Conservation (phyloP, 2,113 vertebrate species). For the Cyphomyrus plagiostoma region DNA sequence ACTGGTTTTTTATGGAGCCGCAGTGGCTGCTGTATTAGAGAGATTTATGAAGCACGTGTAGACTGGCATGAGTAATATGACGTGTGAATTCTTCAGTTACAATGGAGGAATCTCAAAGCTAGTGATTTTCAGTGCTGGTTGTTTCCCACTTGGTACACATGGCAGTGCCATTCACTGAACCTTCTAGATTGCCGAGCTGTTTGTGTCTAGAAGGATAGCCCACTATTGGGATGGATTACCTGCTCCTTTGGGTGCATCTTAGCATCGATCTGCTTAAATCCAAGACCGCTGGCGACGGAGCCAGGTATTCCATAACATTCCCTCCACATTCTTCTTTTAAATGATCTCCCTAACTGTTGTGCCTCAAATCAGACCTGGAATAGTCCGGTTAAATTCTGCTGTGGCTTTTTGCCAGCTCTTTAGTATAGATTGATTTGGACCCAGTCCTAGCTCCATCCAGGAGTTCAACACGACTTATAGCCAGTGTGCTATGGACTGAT, state of each 20-base stretch:
- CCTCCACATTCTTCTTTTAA: neutral
- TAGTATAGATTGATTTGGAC: conserved; percentile 6
- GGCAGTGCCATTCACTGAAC: neutral
- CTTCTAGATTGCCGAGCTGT: neutral
- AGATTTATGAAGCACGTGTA: neutral
- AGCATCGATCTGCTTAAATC: neutral
- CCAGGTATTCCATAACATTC: neutral
- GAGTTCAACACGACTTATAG: conserved; percentile 14
- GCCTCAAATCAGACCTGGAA: neutral
- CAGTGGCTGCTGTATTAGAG: neutral
- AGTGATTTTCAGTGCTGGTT: neutral
- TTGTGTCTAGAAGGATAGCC: neutral
- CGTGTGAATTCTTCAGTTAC: neutral
- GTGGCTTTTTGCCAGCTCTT: neutral
- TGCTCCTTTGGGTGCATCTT: neutral
- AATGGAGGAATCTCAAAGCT: neutral
- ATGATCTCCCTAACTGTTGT: neutral
- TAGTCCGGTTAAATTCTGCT: neutral
- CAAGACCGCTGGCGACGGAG: neutral
- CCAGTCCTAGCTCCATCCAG: neutral
- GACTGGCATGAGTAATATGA: neutral
- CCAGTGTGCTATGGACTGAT: conserved; percentile 15
- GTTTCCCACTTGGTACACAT: neutral
- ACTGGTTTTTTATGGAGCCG: neutral
- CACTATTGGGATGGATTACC: neutral